phyloP scores from a whole-genome alignment of 2,113 vertebrate species.

The Ptilorrhoa leucosticta region DNA sequence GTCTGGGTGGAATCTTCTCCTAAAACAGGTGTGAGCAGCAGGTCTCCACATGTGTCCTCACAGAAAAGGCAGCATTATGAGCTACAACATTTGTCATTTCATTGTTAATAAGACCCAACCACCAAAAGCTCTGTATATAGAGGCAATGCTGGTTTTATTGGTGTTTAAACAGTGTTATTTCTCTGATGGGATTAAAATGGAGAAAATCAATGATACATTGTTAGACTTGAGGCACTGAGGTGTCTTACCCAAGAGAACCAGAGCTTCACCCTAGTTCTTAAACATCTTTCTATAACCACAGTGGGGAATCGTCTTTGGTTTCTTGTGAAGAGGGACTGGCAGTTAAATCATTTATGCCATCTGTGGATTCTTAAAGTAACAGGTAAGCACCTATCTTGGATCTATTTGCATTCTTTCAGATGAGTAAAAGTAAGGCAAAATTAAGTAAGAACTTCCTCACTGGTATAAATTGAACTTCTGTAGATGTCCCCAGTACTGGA shows the following conservation, averaged over 20 bases:
- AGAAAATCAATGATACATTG: neutral
- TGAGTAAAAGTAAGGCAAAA: neutral
- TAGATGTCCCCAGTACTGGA: fast-evolving
- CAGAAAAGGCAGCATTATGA: neutral
- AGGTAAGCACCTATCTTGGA: neutral
- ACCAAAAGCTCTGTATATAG: neutral
- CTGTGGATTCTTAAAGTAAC: neutral
- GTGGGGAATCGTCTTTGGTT: neutral
- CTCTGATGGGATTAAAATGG: neutral
- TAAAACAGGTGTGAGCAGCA: neutral
- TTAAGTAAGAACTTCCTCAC: neutral
- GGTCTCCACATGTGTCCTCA: neutral
- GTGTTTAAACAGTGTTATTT: neutral
- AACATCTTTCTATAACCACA: neutral
- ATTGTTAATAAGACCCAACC: neutral
- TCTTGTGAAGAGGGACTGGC: fast-evolving
- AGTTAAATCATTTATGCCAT: neutral
- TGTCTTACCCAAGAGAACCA: neutral
- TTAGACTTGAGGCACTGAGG: neutral
- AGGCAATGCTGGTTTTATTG: neutral
- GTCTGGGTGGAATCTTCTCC: neutral
- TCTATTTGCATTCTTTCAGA: neutral
- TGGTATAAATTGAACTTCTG: neutral
- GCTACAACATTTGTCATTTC: neutral
- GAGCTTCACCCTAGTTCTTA: neutral